Base-by-base conservation (phyloP, 2,113 vertebrate species). In the Rhinopomastus cyanomelas region DNA sequence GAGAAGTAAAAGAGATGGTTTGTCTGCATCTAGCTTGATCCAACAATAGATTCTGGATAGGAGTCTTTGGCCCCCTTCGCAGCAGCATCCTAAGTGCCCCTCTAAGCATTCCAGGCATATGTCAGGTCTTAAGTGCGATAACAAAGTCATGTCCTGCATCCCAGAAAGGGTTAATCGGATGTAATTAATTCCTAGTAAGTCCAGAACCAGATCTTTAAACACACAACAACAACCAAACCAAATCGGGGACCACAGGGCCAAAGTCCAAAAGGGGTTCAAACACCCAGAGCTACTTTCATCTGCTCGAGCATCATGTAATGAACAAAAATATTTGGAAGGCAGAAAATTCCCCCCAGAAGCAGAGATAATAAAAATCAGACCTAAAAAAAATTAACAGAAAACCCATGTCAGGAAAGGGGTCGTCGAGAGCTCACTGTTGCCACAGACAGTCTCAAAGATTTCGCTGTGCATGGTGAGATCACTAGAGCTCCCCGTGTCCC, bases 211-310 rank as follows among this genome's bases (percentile, higher is more conserved):
- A 77, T 60, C 34, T 62, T 72, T 11, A 25, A 32, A 26, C 57
- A 8, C 15, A 46, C 22, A 16, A 48, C 46, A 36, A 32, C 62
- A 69, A 14, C 25, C 18, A 65, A 92, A 64, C 6, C 87, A 79
- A 75, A 23, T 75, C 57, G 23, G 56, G 91, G 91, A 89, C 91
- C 76, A 67, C 18, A 4, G 66, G 89, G 87, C 49, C 92, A 73
- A 55, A 96, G 90, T 68, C 88, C 74, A 65, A 53, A 55, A 3
- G 49, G 32, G 87, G 72, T 62, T 96, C 91, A 77, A 72, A 59
- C 0, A 75, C 3, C 1, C 4, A 19, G 67, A 60, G 75, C 67
- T 37, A 17, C 89, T 92, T 72, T 29, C 66, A 75, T 75, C 82
- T 22, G 4, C 52, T 30, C 81, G 11, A 34, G 60, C 16, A 5